Evolutionary conservation across 1,140 invertebrate species (phyloP), one percentile per base, ranked within the genome.

Genomic region (Hyles vespertilio): DNA sequence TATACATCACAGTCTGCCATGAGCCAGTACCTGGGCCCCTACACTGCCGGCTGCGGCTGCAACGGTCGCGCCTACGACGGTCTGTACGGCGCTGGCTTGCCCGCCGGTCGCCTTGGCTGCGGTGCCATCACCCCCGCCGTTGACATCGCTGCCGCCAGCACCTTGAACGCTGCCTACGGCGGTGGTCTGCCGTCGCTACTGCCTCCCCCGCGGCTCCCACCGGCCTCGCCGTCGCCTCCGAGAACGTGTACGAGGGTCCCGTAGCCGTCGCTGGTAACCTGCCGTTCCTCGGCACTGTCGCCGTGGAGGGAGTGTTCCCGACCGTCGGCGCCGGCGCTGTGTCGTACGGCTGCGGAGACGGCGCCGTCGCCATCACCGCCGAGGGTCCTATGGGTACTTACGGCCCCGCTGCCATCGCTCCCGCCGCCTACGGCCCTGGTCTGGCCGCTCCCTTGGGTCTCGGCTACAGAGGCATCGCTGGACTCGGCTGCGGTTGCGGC

Each of bases 301-400:
- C 68, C 54, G 71, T 80, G 32, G 62, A 70, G 49, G 61, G 59
- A 5, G 74, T 72, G 3, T 51, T 82, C 22, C 61, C 66, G 22
- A 52, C 76, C 5, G 68, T 69, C 6, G 75, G 73, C 51, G 65
- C 59, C 54, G 75, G 77, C 34, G 58, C 66, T 1, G 67, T 79
- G 6, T 57, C 72, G n/a, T 56, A 55, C n/a, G 73, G 73, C 5
- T 76, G 75, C 54, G 72, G 69, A 5, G 63, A 65, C n/a, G 65
- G 61, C 34, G 46, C 59, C 32, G 47, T 65, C 8, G 63, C 45
- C 22, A 61, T 61, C 44, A 47, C 56, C 36, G 56, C 54, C 34
- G 63, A 59, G 36, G 54, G 49, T 51, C n/a, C 40, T 33, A 32
- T 32, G 44, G 22, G 11, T 22, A 5, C 22, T 32, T 50, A 32